Percentiles rank a stretch among this genome's conserved stretches.
phyloP scores from a whole-genome alignment of 1,140 invertebrate genomes.

The Bombyx mandarina region DNA sequence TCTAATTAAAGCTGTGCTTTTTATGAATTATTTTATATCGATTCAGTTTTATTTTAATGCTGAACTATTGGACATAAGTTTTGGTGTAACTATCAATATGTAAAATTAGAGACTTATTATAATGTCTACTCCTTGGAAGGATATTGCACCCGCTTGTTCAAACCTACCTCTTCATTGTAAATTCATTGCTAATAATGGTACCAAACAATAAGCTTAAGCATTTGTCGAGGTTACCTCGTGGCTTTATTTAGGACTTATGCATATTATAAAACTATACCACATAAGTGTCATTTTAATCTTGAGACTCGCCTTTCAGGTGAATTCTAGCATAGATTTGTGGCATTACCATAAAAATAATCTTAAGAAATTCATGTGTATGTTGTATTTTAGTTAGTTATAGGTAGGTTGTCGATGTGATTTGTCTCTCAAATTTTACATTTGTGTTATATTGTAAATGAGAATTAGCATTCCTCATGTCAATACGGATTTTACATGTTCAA shows the following conservation, averaged over 20 bases:
- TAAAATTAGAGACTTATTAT: conserved; percentile 59
- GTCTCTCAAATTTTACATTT: conserved; percentile 71
- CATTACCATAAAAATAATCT: conserved; percentile 12
- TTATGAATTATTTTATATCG: conserved; percentile 17
- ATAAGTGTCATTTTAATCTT: no score
- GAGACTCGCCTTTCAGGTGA: no score
- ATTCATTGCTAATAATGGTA: conserved; percentile 68
- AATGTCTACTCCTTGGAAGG: conserved; percentile 32
- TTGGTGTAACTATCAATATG: conserved; percentile 56
- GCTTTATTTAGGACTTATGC: conserved; percentile 29
- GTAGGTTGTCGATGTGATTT: conserved; percentile 72
- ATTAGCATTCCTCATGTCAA: conserved; percentile 73
- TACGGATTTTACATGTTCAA: conserved; percentile 73
- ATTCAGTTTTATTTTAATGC: conserved; percentile 31
- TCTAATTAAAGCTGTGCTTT: no score
- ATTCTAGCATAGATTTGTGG: no score
- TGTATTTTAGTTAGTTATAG: conserved; percentile 72
- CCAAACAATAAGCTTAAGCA: conserved; percentile 65
- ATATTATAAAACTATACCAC: no score
- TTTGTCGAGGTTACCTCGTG: conserved; percentile 35
- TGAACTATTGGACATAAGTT: conserved; percentile 57
- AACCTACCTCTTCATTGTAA: conserved; percentile 72
- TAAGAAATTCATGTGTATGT: conserved; percentile 72
- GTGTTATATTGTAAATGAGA: conserved; percentile 72
- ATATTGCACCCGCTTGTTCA: conserved; percentile 48